Conservation (phyloP, 2,888 invertebrate species). For the Biston betularia region DNA sequence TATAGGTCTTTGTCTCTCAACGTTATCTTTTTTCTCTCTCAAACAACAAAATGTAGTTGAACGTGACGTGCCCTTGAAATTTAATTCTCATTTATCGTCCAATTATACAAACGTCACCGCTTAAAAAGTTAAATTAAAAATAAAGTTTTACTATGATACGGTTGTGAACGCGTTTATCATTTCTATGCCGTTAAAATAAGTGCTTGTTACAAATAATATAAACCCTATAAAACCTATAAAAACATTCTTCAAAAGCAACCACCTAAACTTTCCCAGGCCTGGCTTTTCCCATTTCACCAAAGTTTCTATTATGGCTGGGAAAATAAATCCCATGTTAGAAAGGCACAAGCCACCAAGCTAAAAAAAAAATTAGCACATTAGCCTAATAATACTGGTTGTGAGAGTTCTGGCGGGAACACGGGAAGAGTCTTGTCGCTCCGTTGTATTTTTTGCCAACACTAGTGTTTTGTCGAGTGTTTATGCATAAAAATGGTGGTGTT, state of each 20-base stretch:
- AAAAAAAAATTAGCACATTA: slow-evolving; percentile 43
- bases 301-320: slow-evolving; percentile 75
- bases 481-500: no score
- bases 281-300: slow-evolving; percentile 75
- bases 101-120: not conserved
- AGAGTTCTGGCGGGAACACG: no score
- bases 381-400: no score
- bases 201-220: slow-evolving; percentile 71
- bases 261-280: slow-evolving; percentile 67
- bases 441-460: no score
- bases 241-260: slow-evolving; percentile 75
- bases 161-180: slow-evolving; percentile 49
- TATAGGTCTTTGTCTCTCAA: no score
- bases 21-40: no score
- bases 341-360: slow-evolving; percentile 81
- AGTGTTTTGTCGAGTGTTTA: no score
- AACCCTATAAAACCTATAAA: slow-evolving; percentile 65
- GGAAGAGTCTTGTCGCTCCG: no score
- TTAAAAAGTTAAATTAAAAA: not conserved
- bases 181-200: slow-evolving; percentile 72
- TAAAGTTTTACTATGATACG: not conserved
- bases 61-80: no score
- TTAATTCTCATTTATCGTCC: not conserved
- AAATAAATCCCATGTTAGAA: slow-evolving; percentile 80
- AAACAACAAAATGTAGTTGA: no score